These are phyloP conservation scores for Thinocorus orbignyianus DNA, from an alignment of 2,113 vertebrate genomes.

Conservation along the genomic window DNA sequence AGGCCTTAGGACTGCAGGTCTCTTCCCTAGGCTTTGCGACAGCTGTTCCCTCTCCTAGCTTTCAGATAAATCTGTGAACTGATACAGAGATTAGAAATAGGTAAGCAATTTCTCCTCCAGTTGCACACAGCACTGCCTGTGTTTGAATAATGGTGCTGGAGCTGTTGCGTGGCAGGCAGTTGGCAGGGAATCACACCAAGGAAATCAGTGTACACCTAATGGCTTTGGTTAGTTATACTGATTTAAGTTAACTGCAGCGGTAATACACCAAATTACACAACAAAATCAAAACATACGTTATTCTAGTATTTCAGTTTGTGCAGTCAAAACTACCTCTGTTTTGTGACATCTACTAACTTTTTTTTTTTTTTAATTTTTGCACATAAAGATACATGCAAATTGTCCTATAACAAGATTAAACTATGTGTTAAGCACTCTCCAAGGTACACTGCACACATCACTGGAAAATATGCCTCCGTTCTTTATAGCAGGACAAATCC, in stretches of 20 bases:
- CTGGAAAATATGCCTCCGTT: neutral
- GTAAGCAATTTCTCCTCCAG: neutral
- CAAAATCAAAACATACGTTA: neutral
- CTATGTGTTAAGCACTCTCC: neutral
- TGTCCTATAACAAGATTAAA: neutral
- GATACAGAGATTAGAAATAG: neutral
- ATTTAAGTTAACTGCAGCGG: neutral
- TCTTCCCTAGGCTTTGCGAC: neutral
- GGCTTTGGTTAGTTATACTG: neutral
- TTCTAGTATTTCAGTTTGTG: neutral
- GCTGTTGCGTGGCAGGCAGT: neutral
- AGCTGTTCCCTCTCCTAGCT: neutral
- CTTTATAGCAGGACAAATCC: neutral
- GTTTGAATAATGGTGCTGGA: neutral
- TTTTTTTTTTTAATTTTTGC: neutral
- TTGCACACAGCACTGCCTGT: accelerated
- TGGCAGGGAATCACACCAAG: neutral
- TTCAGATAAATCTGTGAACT: neutral
- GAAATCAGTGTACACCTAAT: neutral
- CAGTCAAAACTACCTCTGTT: neutral
- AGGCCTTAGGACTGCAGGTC: neutral
- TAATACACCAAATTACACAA: neutral
- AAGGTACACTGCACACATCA: neutral
- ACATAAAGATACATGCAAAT: neutral
- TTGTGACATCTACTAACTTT: accelerated